These are phyloP conservation scores for Drosophila lacicola DNA, from an alignment of 2,888 invertebrate genomes.

Conservation along the genomic window DNA sequence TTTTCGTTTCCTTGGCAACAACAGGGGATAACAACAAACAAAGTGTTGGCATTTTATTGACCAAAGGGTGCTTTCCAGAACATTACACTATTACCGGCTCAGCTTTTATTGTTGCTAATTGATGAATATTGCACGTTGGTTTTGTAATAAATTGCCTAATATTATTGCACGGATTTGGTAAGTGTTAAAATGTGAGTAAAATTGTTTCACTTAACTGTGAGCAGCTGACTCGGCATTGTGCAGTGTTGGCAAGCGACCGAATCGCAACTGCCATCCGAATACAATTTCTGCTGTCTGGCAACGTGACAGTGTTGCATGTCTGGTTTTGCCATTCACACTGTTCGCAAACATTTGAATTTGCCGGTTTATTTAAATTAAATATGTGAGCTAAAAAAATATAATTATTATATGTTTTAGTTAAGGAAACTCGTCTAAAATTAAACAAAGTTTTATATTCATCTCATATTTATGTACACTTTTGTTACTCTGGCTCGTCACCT, in stretches of 20 bases:
- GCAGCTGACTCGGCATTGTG: constrained; percentile 50
- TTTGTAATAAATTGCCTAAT: constrained; percentile 14
- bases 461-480: neutral
- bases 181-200: constrained; percentile 15
- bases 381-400: neutral
- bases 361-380: constrained; percentile 11
- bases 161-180: constrained; percentile 31
- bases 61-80: constrained; percentile 26
- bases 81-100: constrained; percentile 6
- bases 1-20: constrained; percentile 80
- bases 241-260: constrained; percentile 36
- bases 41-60: constrained; percentile 55
- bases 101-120: neutral
- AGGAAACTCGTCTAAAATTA: neutral
- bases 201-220: constrained; percentile 18
- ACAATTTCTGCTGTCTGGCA: constrained; percentile 30
- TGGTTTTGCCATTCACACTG: constrained; percentile 27
- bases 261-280: constrained; percentile 12
- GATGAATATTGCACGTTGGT: constrained; percentile 23
- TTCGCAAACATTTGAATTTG: neutral
- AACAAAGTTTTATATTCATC: neutral
- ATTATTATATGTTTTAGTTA: neutral
- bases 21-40: constrained; percentile 62
- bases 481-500: neutral
- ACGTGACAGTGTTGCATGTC: neutral